A percentile compares a stretch with the other conserved stretches of the same genome.
These are phyloP conservation scores for Potamilus streckersoni DNA, from an alignment of 1,140 invertebrate species.

Conservation along the genomic window DNA sequence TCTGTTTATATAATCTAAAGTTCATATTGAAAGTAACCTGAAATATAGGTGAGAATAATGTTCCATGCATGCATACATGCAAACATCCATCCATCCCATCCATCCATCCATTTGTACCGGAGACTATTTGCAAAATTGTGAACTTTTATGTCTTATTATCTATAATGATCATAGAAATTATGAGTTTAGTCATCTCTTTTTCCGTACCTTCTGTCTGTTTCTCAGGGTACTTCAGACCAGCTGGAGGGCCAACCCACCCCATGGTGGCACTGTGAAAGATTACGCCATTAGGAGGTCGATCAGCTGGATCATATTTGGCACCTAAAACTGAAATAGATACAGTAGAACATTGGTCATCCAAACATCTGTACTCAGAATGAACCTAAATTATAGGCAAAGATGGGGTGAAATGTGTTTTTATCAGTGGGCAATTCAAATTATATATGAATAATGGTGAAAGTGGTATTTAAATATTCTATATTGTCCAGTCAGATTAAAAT, in stretches of 20 bases:
- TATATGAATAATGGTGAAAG: too few relatives aligned
- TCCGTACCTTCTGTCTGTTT: conserved; percentile 16
- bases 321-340: conserved; percentile 44
- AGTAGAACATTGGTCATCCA: too few relatives aligned
- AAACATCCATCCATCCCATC: too few relatives aligned
- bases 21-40: too few relatives aligned
- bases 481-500: too few relatives aligned
- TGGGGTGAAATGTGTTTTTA: too few relatives aligned
- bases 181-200: background rate
- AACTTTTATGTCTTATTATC: background rate
- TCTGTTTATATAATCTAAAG: too few relatives aligned
- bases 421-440: too few relatives aligned
- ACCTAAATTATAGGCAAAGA: background rate
- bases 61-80: too few relatives aligned
- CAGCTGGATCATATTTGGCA: conserved; percentile 41
- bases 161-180: background rate
- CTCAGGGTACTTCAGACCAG: conserved; percentile 43
- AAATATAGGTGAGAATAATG: too few relatives aligned
- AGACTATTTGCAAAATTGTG: background rate
- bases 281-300: conserved; percentile 33
- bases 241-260: conserved; percentile 52
- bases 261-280: conserved; percentile 18
- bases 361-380: too few relatives aligned
- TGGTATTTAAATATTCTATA: too few relatives aligned
- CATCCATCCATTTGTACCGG: background rate